A percentile compares a stretch with the other conserved stretches of the same genome.
These are phyloP conservation scores for Tamias sibiricus DNA, from an alignment of 2,113 vertebrate species.

Conservation along the genomic window DNA sequence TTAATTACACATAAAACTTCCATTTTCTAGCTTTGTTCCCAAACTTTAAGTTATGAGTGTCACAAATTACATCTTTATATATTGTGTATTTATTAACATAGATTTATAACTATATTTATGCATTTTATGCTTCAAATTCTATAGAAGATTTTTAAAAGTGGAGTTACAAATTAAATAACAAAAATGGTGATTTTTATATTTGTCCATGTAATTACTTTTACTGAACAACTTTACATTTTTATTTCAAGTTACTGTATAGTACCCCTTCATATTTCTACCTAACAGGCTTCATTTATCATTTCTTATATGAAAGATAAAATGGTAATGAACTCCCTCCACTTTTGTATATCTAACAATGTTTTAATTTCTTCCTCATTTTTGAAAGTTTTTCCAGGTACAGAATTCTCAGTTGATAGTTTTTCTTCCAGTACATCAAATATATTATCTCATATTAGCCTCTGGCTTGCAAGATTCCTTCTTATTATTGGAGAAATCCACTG, in stretches of 20 bases:
- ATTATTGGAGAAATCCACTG: background rate
- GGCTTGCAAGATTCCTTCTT: background rate
- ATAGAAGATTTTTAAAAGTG: background rate
- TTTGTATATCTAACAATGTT: background rate
- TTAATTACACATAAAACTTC: background rate
- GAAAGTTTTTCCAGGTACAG: background rate
- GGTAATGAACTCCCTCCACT: background rate
- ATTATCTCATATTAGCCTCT: background rate
- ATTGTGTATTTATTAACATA: background rate
- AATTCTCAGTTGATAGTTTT: background rate
- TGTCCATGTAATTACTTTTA: background rate
- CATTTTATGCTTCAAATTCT: background rate
- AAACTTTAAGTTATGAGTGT: background rate
- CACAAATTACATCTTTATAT: background rate
- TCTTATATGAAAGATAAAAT: background rate
- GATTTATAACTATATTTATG: background rate
- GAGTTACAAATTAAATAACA: background rate
- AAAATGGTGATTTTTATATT: background rate
- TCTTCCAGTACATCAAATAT: background rate
- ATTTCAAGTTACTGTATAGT: background rate
- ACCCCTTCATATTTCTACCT: background rate
- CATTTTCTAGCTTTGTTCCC: background rate
- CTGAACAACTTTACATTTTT: background rate
- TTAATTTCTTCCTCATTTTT: background rate
- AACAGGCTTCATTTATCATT: background rate